Evolutionary conservation across 2,888 invertebrate species (phyloP), one percentile per base, ranked within the genome.

Genomic region (Plutella xylostella): DNA sequence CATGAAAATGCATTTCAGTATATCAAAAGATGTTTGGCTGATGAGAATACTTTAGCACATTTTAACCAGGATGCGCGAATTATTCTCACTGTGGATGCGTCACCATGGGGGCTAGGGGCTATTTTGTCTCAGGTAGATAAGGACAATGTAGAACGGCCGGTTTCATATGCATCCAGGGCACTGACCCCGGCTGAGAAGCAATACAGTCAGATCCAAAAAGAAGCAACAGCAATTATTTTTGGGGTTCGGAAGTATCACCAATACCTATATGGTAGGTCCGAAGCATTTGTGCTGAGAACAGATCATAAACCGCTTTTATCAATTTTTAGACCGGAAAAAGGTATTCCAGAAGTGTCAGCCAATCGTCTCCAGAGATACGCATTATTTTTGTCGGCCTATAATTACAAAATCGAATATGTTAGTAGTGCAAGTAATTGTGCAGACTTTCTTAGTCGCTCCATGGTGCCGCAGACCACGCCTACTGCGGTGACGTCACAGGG

Each of bases 201-300:
- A 3, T 48, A 48, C 14, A 33, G 38, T 11, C 48, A 50, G 22
- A 50, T 50, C 12, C 45, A 48, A 14, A 48, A 48, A 20, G 47
- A 49, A 15, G 47, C 47, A 9, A 49, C 49, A 4, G 47, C 49
- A 3, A 47, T 47, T 6, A 45, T 49, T n/a, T 49, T n/a, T n/a
- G n/a, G n/a, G n/a, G n/a, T n/a, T n/a, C n/a, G n/a, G n/a, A n/a
- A n/a, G n/a, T n/a, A n/a, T 47, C 28, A 28, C 12, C 28, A 28
- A 12, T 28, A 28, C 12, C 12, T 28, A 12, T 28, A 28, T 28
- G 28, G 28, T 28, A 28, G 12, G 12, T 28, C 4, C 11, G 28
- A 28, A 28, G 11, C 28, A 12, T 28, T 28, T 28, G 12, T 28
- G 11, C 28, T 28, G 11, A 9, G 28, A 9, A 28, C 28, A 14